Evolutionary conservation across 2,888 invertebrate species (phyloP), one percentile per base, ranked within the genome.

Genomic region (Rosalia funebris): DNA sequence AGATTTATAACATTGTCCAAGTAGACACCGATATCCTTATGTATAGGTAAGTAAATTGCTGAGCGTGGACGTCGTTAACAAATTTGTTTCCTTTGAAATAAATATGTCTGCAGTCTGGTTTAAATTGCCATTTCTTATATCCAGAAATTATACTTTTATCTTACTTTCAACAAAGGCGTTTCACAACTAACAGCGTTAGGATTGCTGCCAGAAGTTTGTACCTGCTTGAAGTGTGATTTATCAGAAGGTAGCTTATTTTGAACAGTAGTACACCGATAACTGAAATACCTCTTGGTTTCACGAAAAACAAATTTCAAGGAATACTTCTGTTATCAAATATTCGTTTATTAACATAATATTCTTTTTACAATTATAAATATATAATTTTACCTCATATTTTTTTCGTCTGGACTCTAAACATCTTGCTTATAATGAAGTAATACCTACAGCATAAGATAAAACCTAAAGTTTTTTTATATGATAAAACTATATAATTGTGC

Each of bases 181-280:
- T 39, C 10, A 15, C 10, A 50, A 50, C 37, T 19, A 50, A 25
- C 37, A 25, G 17, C 20, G 19, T 14, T 31, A n/a, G n/a, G 14
- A 2, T 11, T 4, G 20, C 5, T 39, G 50, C 50, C 50, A 50
- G 12, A 39, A 15, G 15, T 19, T 15, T 50, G 50, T 50, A 50
- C 39, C 50, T 39, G 12, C 16, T 25, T 50, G 50, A 50, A 36
- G n/a, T 7, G 16, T n/a, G n/a, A 50, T 50, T 39, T 31, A 17
- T 50, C 39, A 39, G 25, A 39, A 50, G 12, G 20, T n/a, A n/a
- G n/a, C n/a, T n/a, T n/a, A n/a, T n/a, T n/a, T n/a, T n/a, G n/a
- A n/a, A n/a, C n/a, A n/a, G n/a, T n/a, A n/a, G n/a, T n/a, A n/a
- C n/a, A n/a, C n/a, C n/a, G n/a, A n/a, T n/a, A n/a, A n/a, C n/a